Conservation (phyloP, 2,888 invertebrate species). For the Erebia palarica region DNA sequence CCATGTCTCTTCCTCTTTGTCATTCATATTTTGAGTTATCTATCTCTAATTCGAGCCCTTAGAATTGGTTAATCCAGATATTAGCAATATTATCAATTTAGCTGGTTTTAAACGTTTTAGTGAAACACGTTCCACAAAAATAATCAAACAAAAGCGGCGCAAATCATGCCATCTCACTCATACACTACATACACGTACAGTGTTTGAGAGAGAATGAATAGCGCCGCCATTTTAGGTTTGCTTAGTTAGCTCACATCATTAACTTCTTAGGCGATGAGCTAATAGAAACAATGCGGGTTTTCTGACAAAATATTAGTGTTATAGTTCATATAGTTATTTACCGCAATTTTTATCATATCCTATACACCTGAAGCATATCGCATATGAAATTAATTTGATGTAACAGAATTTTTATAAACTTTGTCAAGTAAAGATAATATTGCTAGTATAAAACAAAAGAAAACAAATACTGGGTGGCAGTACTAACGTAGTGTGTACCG, state of each 20-base stretch:
- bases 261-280: constrained; percentile 2
- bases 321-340: neutral
- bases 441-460: constrained; percentile 23
- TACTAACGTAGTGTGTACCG: constrained; percentile 76
- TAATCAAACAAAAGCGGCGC: no score
- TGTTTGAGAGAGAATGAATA: no score
- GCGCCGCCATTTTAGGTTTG: neutral
- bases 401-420: neutral
- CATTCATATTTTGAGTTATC: constrained; percentile 9
- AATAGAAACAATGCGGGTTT: neutral
- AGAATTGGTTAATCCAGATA: constrained; percentile 25
- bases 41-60: constrained; percentile 16
- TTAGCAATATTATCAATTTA: constrained; percentile 32
- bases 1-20: constrained; percentile 6
- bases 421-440: constrained; percentile 26
- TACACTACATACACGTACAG: neutral
- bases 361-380: neutral
- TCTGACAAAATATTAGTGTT: neutral
- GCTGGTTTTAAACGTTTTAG: no score
- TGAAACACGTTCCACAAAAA: no score
- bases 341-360: neutral
- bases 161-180: neutral
- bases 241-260: neutral
- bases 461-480: constrained; percentile 55
- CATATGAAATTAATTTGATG: neutral